Evolutionary conservation across 2,888 invertebrate species (phyloP).

Genomic region (Brachypalpus laphriformis): DNA sequence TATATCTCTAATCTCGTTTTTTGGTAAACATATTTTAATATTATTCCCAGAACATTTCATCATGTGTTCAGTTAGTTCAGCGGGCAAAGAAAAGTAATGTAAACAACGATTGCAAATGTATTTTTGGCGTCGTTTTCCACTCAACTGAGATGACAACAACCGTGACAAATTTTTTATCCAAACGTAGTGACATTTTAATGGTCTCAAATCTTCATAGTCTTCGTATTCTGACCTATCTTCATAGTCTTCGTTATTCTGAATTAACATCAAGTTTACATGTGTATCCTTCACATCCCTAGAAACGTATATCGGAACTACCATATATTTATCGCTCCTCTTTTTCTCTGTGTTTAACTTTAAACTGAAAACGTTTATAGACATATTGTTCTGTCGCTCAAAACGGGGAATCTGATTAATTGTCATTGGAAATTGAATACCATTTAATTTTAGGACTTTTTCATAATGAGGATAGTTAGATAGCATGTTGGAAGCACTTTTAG

Average conservation of each 20-base stretch:
- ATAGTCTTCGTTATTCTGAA: not conserved
- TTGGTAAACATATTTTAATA: not conserved
- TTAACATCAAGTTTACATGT: not conserved
- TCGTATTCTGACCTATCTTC: not conserved
- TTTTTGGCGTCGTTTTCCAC: not conserved
- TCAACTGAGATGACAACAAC: not conserved
- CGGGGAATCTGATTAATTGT: not conserved
- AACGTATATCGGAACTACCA: not conserved
- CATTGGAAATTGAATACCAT: not conserved
- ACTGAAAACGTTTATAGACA: not conserved
- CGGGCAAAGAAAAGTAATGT: not conserved
- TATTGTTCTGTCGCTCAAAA: not conserved
- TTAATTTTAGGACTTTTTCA: not conserved
- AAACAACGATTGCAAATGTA: not conserved
- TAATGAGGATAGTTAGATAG: not conserved
- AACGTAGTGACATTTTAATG: not conserved
- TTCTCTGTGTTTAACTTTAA: not conserved
- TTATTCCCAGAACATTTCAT: not conserved
- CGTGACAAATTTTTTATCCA: not conserved
- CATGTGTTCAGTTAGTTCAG: not conserved
- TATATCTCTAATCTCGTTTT: not conserved
- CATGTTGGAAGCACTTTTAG: not conserved
- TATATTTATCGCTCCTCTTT: not conserved
- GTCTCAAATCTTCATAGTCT: no score
- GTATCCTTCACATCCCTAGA: not conserved